phyloP scores from a whole-genome alignment of 2,888 invertebrate genomes.

The Chromoteleia sp. region DNA sequence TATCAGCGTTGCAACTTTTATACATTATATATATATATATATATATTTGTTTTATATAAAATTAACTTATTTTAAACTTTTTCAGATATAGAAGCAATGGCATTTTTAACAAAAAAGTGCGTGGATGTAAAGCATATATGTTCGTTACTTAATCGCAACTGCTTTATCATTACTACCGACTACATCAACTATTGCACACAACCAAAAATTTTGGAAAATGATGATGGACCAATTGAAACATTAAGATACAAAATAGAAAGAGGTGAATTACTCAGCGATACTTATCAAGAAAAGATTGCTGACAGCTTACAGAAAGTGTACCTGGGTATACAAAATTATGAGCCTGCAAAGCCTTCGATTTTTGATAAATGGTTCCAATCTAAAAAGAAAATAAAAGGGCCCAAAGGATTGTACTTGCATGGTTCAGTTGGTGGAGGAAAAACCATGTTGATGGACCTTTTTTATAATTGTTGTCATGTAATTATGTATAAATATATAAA shows the following conservation, averaged over 20 bases:
- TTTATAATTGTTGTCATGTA: slow-evolving; percentile 92
- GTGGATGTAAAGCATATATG: slow-evolving; percentile 70
- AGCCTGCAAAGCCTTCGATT: slow-evolving; percentile 85
- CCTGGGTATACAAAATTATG: slow-evolving; percentile 87
- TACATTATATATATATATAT: too few relatives aligned
- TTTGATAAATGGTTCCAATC: slow-evolving; percentile 85
- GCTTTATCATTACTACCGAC: slow-evolving; percentile 44
- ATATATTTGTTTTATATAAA: not conserved
- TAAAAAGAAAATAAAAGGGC: slow-evolving; percentile 84
- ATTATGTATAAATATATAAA: not conserved
- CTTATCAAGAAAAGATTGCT: slow-evolving; percentile 90
- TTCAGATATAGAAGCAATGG: slow-evolving; percentile 70
- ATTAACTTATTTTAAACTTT: not conserved
- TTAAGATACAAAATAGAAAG: slow-evolving; percentile 87
- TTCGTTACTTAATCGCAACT: slow-evolving; percentile 70
- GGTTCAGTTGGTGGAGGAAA: slow-evolving; percentile 98
- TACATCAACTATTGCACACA: slow-evolving; percentile 47
- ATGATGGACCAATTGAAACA: slow-evolving; percentile 85
- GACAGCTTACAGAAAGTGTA: slow-evolving; percentile 90
- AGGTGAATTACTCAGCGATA: slow-evolving; percentile 88
- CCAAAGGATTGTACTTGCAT: slow-evolving; percentile 94
- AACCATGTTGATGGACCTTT: slow-evolving; percentile 99
- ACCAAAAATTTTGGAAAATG: slow-evolving; percentile 29
- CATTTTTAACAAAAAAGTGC: slow-evolving; percentile 72
- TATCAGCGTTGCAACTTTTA: too few relatives aligned